These are phyloP conservation scores for Bombyx mandarina DNA, from an alignment of 1,140 invertebrate species.

Conservation along the genomic window DNA sequence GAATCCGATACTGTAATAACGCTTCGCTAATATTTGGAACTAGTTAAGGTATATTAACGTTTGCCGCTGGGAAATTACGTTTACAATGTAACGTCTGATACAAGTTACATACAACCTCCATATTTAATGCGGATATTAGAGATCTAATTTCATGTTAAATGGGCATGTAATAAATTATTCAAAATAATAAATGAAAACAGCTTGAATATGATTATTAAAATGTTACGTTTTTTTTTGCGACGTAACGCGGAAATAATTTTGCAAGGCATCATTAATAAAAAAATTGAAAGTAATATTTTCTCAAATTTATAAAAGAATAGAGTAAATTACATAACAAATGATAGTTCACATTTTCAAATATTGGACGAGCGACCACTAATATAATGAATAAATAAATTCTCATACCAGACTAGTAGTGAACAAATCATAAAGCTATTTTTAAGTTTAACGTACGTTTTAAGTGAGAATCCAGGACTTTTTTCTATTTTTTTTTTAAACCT, in stretches of 20 bases:
- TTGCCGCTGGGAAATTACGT: slow-evolving; percentile 25
- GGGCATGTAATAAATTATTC: neutral
- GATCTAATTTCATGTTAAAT: slow-evolving; percentile 2
- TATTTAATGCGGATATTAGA: slow-evolving; percentile 1
- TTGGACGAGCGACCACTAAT: too few species aligned
- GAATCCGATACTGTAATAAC: slow-evolving; percentile 2
- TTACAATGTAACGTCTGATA: slow-evolving; percentile 17
- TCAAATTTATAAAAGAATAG: too few species aligned
- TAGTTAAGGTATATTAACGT: slow-evolving; percentile 21
- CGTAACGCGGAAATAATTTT: neutral
- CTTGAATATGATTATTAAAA: neutral
- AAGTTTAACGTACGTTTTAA: too few species aligned
- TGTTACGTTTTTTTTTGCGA: neutral
- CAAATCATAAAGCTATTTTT: too few species aligned
- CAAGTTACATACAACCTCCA: slow-evolving; percentile 10
- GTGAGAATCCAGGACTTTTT: too few species aligned
- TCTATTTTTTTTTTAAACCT: too few species aligned
- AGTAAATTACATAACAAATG: too few species aligned
- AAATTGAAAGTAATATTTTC: too few species aligned
- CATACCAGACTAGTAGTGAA: too few species aligned
- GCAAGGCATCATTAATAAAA: neutral
- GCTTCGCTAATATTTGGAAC: slow-evolving; percentile 18
- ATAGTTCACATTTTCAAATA: too few species aligned
- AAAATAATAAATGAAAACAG: neutral
- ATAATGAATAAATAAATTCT: too few species aligned